Percentiles rank a stretch among this genome's conserved stretches.
These are phyloP conservation scores for Zapornia atra DNA, from an alignment of 2,113 vertebrate genomes.

Conservation along the genomic window DNA sequence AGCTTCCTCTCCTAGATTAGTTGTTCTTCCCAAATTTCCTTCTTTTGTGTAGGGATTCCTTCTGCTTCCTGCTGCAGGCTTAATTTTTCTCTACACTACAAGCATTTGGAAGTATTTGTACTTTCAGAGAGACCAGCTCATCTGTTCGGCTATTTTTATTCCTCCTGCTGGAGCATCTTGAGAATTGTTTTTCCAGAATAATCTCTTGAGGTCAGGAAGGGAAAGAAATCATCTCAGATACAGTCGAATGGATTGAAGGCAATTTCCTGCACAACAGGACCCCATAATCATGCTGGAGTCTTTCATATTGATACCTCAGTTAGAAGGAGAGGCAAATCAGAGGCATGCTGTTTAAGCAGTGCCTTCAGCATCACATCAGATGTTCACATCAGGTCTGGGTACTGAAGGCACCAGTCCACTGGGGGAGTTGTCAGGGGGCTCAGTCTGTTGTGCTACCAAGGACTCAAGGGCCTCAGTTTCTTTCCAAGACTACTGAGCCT, in stretches of 20 bases:
- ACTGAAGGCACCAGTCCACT: fast-evolving
- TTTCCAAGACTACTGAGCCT: not conserved
- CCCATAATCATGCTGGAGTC: not conserved
- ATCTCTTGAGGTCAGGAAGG: not conserved
- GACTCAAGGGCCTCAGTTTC: not conserved
- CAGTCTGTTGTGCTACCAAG: not conserved
- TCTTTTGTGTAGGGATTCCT: constrained; percentile 72
- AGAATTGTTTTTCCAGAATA: constrained; percentile 14
- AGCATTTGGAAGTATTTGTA: not conserved
- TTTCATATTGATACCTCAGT: not conserved
- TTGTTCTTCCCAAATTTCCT: constrained; percentile 68
- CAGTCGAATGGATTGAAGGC: not conserved
- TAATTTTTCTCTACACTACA: not conserved
- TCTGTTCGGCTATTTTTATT: constrained; percentile 19
- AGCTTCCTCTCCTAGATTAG: constrained; percentile 55
- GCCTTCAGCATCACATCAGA: not conserved
- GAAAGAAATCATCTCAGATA: not conserved
- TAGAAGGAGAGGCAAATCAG: not conserved
- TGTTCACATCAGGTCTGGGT: not conserved
- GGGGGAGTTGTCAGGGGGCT: not conserved
- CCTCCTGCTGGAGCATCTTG: not conserved
- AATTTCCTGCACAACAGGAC: not conserved
- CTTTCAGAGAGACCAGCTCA: not conserved
- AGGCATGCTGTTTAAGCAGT: not conserved
- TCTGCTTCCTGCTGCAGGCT: constrained; percentile 29